These are phyloP conservation scores for Cynopterus sphinx DNA, from an alignment of 2,797 vertebrate species.

Conservation along the genomic window DNA sequence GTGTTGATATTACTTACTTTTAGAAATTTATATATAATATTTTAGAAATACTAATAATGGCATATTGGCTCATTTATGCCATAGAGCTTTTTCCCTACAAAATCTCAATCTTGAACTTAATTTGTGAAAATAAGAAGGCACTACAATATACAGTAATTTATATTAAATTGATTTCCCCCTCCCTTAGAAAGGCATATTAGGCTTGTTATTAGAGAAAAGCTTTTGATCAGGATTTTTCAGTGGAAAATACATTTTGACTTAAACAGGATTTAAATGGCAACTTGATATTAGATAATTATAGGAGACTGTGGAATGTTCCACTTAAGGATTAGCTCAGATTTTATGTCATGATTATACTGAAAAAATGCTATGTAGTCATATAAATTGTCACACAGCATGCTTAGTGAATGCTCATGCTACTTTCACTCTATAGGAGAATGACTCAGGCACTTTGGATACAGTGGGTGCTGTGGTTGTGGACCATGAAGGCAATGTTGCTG, in stretches of 20 bases:
- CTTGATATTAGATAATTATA: constrained; percentile 28
- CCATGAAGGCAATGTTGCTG: constrained; percentile 97
- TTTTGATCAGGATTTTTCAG: constrained; percentile 13
- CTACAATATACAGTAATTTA: background rate
- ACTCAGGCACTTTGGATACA: constrained; percentile 95
- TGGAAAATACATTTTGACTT: constrained; percentile 40
- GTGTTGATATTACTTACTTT: background rate
- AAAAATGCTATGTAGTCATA: background rate
- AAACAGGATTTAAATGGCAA: background rate
- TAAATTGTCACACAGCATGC: background rate
- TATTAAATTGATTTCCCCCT: background rate
- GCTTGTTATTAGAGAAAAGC: constrained; percentile 28
- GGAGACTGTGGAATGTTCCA: background rate
- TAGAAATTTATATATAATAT: background rate
- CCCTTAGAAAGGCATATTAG: background rate
- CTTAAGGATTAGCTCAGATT: background rate
- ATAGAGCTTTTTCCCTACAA: background rate
- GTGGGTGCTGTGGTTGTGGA: constrained; percentile 98
- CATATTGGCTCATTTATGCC: background rate
- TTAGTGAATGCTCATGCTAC: background rate
- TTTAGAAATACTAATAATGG: background rate
- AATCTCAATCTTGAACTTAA: constrained; percentile 9
- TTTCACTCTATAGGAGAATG: constrained; percentile 86
- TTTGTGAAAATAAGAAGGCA: background rate
- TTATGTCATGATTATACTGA: background rate